Evolutionary conservation across 2,797 vertebrate genomes (phyloP).

Genomic region (Megalops cyprinoides): DNA sequence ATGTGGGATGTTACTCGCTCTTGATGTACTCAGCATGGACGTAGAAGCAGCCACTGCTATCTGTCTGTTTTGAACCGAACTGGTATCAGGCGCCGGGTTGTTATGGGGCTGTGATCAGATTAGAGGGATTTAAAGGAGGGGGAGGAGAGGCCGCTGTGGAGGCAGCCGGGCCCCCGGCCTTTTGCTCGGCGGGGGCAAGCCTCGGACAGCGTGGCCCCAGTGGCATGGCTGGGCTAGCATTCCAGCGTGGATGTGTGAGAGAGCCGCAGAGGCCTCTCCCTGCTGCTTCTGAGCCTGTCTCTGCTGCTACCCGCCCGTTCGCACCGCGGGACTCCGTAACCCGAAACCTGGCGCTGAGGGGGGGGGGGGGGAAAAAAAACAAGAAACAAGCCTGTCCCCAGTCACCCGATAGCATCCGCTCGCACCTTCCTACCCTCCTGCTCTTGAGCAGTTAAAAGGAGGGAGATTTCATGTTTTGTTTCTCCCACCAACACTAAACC

Average conservation of each 20-base stretch:
- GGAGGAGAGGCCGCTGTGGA: no score
- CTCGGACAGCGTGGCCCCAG: conserved; percentile 18
- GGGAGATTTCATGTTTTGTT: conserved; percentile 24
- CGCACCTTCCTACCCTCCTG: conserved; percentile 1
- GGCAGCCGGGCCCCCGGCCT: no score
- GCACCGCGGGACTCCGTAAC: no score
- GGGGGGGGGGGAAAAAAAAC: neutral
- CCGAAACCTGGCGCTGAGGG: neutral
- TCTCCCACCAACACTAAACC: neutral
- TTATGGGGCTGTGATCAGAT: no score
- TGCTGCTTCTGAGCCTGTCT: neutral
- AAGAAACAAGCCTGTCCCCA: conserved; percentile 16
- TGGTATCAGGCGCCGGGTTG: no score
- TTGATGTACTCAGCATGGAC: no score
- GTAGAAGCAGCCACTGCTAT: no score
- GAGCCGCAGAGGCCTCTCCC: conserved; percentile 1
- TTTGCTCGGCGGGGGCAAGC: no score
- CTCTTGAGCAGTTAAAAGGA: conserved; percentile 17
- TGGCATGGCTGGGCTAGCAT: conserved; percentile 22
- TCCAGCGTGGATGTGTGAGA: conserved; percentile 12
- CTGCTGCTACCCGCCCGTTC: neutral
- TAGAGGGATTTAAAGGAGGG: no score
- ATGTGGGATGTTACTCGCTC: no score
- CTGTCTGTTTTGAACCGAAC: no score
- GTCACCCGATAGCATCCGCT: conserved; percentile 25